phyloP scores from a whole-genome alignment of 2,888 invertebrate species.

The Athetis lepigone region DNA sequence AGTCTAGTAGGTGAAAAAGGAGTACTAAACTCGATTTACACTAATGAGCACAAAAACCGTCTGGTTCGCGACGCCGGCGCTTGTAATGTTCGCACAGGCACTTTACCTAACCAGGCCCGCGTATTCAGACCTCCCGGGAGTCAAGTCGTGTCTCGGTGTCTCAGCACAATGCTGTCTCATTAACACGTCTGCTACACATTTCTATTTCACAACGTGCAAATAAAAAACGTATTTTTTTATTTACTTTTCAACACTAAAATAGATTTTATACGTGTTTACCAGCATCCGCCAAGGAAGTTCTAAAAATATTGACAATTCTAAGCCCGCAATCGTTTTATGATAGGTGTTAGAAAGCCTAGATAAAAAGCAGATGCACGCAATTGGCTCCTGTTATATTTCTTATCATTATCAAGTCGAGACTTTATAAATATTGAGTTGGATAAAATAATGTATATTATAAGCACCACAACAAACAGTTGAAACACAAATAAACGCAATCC shows the following conservation, averaged over 20 bases:
- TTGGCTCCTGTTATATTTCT: slow-evolving; percentile 46
- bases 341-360: slow-evolving; percentile 37
- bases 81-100: slow-evolving; percentile 40
- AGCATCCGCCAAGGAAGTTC: slow-evolving; percentile 22
- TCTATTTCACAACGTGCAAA: slow-evolving; percentile 33
- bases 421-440: slow-evolving; percentile 76
- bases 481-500: slow-evolving; percentile 59
- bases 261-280: slow-evolving; percentile 37
- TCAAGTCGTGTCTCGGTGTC: slow-evolving; percentile 43
- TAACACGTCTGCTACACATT: slow-evolving; percentile 52
- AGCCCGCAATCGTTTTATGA: slow-evolving; percentile 43
- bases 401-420: slow-evolving; percentile 69
- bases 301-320: slow-evolving; percentile 26
- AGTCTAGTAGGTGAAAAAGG: slow-evolving; percentile 11
- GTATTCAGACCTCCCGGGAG: slow-evolving; percentile 54
- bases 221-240: slow-evolving; percentile 29
- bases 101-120: slow-evolving; percentile 46
- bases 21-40: slow-evolving; percentile 33
- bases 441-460: slow-evolving; percentile 68
- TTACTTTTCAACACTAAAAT: slow-evolving; percentile 34
- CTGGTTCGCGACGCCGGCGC: slow-evolving; percentile 26
- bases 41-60: slow-evolving; percentile 57
- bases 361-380: slow-evolving; percentile 47
- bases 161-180: slow-evolving; percentile 58
- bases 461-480: slow-evolving; percentile 57